A percentile compares a stretch with the other conserved stretches of the same genome.
Evolutionary conservation across 2,888 invertebrate species (phyloP).

Genomic region (Rutpela maculata): DNA sequence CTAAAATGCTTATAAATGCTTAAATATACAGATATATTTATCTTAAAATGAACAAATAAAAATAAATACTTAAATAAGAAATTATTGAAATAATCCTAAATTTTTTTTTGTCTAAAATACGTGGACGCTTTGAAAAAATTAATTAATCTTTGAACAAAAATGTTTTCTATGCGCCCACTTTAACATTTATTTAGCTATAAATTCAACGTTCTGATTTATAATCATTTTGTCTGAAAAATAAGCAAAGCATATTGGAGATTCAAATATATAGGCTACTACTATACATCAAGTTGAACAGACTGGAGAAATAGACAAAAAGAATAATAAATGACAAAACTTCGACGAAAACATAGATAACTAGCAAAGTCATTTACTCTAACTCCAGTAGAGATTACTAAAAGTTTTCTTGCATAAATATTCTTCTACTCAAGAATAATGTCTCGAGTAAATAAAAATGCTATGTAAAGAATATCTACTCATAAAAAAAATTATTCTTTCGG

Average conservation of each 20-base stretch:
- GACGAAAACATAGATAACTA: slow-evolving; percentile 15
- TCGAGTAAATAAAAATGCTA: too few relatives aligned
- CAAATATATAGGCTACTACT: neutral
- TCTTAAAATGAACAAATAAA: too few relatives aligned
- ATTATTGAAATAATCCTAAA: too few relatives aligned
- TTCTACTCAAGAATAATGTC: neutral
- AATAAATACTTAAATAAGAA: too few relatives aligned
- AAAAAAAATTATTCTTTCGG: too few relatives aligned
- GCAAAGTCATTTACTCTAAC: slow-evolving; percentile 7
- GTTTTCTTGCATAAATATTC: neutral
- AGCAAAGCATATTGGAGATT: neutral
- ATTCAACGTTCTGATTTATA: neutral
- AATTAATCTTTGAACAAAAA: too few relatives aligned
- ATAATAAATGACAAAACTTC: slow-evolving; percentile 23
- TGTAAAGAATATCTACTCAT: too few relatives aligned
- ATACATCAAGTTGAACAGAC: neutral
- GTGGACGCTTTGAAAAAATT: too few relatives aligned
- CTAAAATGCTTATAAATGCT: too few relatives aligned
- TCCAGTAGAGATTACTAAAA: neutral
- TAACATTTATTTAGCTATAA: neutral
- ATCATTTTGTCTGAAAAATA: neutral
- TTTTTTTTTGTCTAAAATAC: too few relatives aligned
- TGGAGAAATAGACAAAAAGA: slow-evolving; percentile 9
- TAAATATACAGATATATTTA: too few relatives aligned
- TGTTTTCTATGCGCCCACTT: too few relatives aligned